Base-by-base conservation (phyloP, 2,888 invertebrate species). In the Lithodes maja region DNA sequence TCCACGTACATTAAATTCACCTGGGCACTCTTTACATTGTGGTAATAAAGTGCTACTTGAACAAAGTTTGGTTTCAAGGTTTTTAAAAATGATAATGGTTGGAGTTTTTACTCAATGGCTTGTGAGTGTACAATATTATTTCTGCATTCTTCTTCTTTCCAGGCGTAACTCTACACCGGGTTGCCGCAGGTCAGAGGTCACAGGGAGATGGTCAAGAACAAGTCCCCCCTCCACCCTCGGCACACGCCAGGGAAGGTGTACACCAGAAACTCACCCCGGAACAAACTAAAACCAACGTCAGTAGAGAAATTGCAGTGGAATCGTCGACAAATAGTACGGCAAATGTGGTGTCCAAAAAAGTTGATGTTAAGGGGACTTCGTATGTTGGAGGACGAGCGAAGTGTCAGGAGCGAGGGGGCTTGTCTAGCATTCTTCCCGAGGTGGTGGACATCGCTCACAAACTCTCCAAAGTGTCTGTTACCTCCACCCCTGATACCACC, bases 201-300 rank as follows among this genome's bases (percentile, higher is more conserved):
- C 84, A 85, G 7, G 90, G 90, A 33, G 90, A 90, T 90, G 90
- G 90, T 0, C 86, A 90, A 61, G 90, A 90, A 52, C 86, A 88
- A 52, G 81, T 83, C 50, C n/a, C 75, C n/a, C 68, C 83, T 7
- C 50, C 54, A 12, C 74, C 85, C 9, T 71, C 17, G 53, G 49
- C 33, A 61, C 83, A 68, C 61, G 12, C 7, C 12, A 61, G 61
- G 54, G 85, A 86, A 55, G n/a, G 75, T 2, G 9, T 69, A 33
- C 52, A 78, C 5, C 12, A 54, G 12, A 81, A 83, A 12, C 53
- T 61, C 54, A 55, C 9, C 2, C 71, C 54, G 33, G 33, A 49
- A 1, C n/a, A 33, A 1, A 84, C 12, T 12, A 68, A 79, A 50
- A 79, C 74, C 2, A 61, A 61, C 33, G 33, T 33, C 33, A 33